These are phyloP conservation scores for Toxotes chatareus DNA, from an alignment of 2,113 vertebrate genomes.

Conservation along the genomic window DNA sequence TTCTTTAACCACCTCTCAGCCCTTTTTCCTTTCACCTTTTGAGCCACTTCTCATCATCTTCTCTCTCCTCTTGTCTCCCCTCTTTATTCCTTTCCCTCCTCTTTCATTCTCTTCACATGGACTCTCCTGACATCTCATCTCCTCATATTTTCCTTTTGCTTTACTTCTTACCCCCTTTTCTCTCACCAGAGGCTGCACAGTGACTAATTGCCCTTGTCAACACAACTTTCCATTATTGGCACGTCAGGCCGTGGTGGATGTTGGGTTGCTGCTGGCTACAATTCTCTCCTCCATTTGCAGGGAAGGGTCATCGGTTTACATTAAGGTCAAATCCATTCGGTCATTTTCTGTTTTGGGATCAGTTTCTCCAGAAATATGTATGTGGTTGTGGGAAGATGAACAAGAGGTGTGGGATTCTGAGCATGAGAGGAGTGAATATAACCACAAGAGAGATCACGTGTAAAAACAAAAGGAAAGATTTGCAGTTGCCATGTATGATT, in stretches of 20 bases:
- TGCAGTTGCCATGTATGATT: not conserved
- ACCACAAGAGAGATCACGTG: not conserved
- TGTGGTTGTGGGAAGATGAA: not conserved
- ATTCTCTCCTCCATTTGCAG: constrained; percentile 31
- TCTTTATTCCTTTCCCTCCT: not conserved
- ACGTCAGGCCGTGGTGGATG: constrained; percentile 2
- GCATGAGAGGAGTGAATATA: no score
- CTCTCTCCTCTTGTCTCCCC: not conserved
- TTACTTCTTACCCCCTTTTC: not conserved
- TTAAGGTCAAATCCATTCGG: constrained; percentile 37
- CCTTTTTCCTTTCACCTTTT: not conserved
- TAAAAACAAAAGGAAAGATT: no score
- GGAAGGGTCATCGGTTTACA: constrained; percentile 18
- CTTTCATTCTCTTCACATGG: not conserved
- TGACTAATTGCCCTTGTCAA: constrained; percentile 32
- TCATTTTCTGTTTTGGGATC: constrained; percentile 4
- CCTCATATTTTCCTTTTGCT: not conserved
- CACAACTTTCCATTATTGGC: constrained; percentile 52
- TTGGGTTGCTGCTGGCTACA: constrained; percentile 22
- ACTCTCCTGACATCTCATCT: not conserved
- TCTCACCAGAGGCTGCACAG: not conserved
- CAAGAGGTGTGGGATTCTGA: not conserved
- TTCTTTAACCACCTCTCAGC: not conserved
- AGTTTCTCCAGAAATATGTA: not conserved
- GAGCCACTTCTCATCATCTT: constrained; percentile 10